These are phyloP conservation scores for Anthopleura xanthogrammica DNA, from an alignment of 92 coral and sea anemone genomes.

Conservation along the genomic window DNA sequence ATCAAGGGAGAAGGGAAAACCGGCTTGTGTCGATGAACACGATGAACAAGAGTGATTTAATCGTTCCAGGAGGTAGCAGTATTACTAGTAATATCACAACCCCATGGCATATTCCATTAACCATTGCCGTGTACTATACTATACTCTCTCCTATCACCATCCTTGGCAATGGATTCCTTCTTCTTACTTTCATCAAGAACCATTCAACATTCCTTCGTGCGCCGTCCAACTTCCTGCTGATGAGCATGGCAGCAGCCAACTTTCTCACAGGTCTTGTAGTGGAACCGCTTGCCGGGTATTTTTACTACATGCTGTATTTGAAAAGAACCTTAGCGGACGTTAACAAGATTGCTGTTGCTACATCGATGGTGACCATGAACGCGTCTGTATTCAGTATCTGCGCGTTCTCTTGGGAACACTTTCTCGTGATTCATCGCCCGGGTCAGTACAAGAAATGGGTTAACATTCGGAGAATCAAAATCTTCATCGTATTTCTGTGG, in stretches of 20 bases:
- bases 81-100: neutral
- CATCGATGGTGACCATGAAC: conserved; percentile 47
- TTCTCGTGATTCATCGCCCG: conserved; percentile 47
- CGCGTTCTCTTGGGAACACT: conserved; percentile 54
- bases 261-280: conserved; percentile 39
- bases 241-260: conserved; percentile 62
- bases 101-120: conserved; percentile 18
- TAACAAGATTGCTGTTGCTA: conserved; percentile 21
- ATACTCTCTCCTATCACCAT: conserved; percentile 42
- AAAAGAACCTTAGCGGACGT: neutral
- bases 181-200: conserved; percentile 40
- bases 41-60: conserved; percentile 3
- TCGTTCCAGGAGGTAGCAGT: neutral
- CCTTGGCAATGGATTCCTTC: conserved; percentile 52
- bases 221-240: conserved; percentile 49
- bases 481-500: conserved; percentile 43
- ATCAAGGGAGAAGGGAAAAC: neutral
- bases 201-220: conserved; percentile 42
- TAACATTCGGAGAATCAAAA: conserved; percentile 28
- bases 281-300: conserved; percentile 49
- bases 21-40: neutral
- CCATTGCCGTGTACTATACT: conserved; percentile 24
- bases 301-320: conserved; percentile 7
- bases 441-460: conserved; percentile 44
- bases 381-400: conserved; percentile 57